A percentile compares a stretch with the other conserved stretches of the same genome.
Evolutionary conservation across 2,888 invertebrate genomes (phyloP).

Genomic region (Euphydryas editha): DNA sequence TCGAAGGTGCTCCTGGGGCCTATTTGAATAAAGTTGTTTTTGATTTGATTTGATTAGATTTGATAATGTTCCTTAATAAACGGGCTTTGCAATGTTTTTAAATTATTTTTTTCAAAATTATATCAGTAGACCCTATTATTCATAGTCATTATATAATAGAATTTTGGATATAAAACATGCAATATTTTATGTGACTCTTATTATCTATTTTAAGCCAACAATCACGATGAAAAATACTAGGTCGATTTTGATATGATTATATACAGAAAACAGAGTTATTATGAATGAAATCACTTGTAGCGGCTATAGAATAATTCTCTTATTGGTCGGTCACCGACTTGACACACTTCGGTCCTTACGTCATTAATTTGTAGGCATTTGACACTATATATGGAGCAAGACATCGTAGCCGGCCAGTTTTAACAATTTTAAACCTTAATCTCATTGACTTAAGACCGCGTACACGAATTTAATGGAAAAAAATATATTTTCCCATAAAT

Average conservation of each 20-base stretch:
- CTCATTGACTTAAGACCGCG: constrained; percentile 44
- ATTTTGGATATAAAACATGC: too few relatives aligned
- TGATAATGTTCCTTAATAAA: too few relatives aligned
- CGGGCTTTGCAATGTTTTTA: too few relatives aligned
- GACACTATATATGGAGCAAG: constrained; percentile 54
- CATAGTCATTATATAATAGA: too few relatives aligned
- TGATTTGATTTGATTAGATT: too few relatives aligned
- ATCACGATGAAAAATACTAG: neutral
- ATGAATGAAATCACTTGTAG: constrained; percentile 8
- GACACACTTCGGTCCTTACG: constrained; percentile 58
- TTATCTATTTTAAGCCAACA: neutral
- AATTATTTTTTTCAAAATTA: too few relatives aligned
- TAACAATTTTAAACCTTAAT: constrained; percentile 50
- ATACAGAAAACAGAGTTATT: neutral
- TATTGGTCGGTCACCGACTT: constrained; percentile 49
- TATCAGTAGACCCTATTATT: too few relatives aligned
- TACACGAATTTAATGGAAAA: constrained; percentile 43
- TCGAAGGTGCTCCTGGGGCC: too few relatives aligned
- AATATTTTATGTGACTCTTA: too few relatives aligned
- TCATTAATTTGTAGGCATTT: constrained; percentile 64
- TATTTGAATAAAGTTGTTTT: too few relatives aligned
- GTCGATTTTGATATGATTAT: neutral
- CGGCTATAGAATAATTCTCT: constrained; percentile 33
- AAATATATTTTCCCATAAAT: constrained; percentile 71
- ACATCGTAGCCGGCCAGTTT: constrained; percentile 36